phyloP scores from a whole-genome alignment of 1,140 invertebrate species.

The Carposina sasakii region DNA sequence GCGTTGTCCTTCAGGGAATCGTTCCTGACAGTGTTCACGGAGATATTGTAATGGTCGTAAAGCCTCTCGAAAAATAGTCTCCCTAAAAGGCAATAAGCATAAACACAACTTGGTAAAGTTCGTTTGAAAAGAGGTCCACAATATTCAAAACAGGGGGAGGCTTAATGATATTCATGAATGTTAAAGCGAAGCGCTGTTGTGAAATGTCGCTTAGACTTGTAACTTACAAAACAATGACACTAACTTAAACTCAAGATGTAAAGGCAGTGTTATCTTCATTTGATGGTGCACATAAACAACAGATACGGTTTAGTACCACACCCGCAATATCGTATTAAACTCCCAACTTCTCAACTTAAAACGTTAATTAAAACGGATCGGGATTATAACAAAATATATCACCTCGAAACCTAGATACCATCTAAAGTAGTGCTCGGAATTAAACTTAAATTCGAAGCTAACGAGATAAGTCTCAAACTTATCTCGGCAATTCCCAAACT shows the following conservation, averaged over 20 bases:
- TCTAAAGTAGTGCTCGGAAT: slow-evolving; percentile 44
- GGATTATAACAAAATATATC: slow-evolving; percentile 43
- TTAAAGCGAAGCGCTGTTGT: slow-evolving; percentile 55
- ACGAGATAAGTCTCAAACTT: slow-evolving; percentile 48
- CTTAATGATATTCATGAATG: slow-evolving; percentile 67
- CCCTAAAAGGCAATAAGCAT: slow-evolving; percentile 43
- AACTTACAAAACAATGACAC: slow-evolving; percentile 65
- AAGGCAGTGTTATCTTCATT: slow-evolving; percentile 52
- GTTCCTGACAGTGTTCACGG: slow-evolving; percentile 25
- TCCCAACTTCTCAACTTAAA: slow-evolving; percentile 49
- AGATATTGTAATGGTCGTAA: slow-evolving; percentile 31
- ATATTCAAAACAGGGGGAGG: slow-evolving; percentile 61
- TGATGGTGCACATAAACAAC: slow-evolving; percentile 61
- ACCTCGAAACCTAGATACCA: slow-evolving; percentile 41
- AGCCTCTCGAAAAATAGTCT: slow-evolving; percentile 28
- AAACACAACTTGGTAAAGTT: slow-evolving; percentile 44
- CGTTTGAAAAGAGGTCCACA: slow-evolving; percentile 49
- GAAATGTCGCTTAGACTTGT: slow-evolving; percentile 59
- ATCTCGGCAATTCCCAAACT: slow-evolving; percentile 36
- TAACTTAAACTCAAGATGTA: slow-evolving; percentile 56
- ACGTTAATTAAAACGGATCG: slow-evolving; percentile 40
- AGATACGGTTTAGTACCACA: slow-evolving; percentile 51
- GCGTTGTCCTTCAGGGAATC: slow-evolving; percentile 23
- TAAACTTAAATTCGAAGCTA: slow-evolving; percentile 53
- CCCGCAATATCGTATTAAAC: slow-evolving; percentile 52